Evolutionary conservation across 2,113 vertebrate genomes (phyloP).

Genomic region (Pterocles orientalis): DNA sequence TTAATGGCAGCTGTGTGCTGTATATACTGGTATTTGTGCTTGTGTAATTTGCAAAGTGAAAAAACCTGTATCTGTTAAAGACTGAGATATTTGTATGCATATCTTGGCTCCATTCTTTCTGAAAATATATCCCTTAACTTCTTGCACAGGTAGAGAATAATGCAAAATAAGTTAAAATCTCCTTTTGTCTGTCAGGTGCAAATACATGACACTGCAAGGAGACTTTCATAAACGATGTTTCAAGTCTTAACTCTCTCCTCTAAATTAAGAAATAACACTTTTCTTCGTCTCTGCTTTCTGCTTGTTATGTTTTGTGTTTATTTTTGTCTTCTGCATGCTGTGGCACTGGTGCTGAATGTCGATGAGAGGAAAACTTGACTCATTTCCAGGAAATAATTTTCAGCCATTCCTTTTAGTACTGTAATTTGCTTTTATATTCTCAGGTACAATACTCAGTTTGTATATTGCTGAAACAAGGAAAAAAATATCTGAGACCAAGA

Average conservation of each 20-base stretch:
- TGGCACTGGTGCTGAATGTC: slow-evolving; percentile 45
- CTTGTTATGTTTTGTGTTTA: slow-evolving; percentile 34
- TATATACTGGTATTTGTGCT: neutral
- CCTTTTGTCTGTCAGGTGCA: neutral
- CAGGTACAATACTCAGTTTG: neutral
- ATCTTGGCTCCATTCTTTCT: neutral
- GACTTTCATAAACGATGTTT: neutral
- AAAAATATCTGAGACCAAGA: neutral
- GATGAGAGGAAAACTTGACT: slow-evolving; percentile 44
- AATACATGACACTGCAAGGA: neutral
- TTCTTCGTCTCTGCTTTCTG: slow-evolving; percentile 2
- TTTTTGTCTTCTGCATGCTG: slow-evolving; percentile 32
- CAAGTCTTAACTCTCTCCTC: neutral
- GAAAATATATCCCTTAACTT: neutral
- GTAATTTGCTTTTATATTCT: neutral
- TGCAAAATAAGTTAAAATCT: neutral
- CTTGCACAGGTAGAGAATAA: neutral
- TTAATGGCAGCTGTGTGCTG: neutral
- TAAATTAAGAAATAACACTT: slow-evolving; percentile 4
- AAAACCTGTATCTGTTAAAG: neutral
- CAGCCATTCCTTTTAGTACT: neutral
- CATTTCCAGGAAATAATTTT: slow-evolving; percentile 43
- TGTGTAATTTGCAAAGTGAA: neutral
- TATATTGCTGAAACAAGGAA: neutral
- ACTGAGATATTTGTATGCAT: neutral